phyloP scores from a whole-genome alignment of 1,140 invertebrate genomes.

The Arion vulgaris region DNA sequence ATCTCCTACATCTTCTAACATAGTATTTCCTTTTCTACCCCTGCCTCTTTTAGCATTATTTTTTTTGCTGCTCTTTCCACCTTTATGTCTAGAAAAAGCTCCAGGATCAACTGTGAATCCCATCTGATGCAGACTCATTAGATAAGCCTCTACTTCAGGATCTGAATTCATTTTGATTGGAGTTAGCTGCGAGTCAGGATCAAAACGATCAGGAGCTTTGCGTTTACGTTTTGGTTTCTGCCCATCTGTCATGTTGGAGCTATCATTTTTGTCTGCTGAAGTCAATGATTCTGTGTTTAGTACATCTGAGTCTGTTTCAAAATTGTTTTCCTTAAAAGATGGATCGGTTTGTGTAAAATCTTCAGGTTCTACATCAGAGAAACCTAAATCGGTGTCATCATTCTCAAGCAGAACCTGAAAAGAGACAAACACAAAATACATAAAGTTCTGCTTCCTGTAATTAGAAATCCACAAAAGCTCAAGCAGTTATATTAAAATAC shows the following conservation, averaged over 20 bases:
- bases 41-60: not conserved
- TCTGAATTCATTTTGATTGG: not conserved
- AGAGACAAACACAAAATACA: too few species aligned
- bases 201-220: not conserved
- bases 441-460: too few species aligned
- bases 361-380: too few species aligned
- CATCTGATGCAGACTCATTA: slow-evolving; percentile 13
- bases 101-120: slow-evolving; percentile 18
- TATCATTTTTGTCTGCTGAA: too few species aligned
- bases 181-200: not conserved
- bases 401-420: too few species aligned
- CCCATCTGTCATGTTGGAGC: not conserved
- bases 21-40: not conserved
- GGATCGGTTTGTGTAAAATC: too few species aligned
- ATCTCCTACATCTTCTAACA: not conserved
- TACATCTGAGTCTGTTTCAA: too few species aligned
- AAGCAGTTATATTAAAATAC: too few species aligned
- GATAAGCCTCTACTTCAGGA: slow-evolving; percentile 19
- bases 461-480: too few species aligned
- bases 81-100: not conserved
- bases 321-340: too few species aligned
- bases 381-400: too few species aligned
- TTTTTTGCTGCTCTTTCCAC: not conserved
- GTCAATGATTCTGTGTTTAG: too few species aligned
- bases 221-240: not conserved